Conservation (phyloP, 2,113 vertebrate genomes). For the Myrmophylax atrothorax region DNA sequence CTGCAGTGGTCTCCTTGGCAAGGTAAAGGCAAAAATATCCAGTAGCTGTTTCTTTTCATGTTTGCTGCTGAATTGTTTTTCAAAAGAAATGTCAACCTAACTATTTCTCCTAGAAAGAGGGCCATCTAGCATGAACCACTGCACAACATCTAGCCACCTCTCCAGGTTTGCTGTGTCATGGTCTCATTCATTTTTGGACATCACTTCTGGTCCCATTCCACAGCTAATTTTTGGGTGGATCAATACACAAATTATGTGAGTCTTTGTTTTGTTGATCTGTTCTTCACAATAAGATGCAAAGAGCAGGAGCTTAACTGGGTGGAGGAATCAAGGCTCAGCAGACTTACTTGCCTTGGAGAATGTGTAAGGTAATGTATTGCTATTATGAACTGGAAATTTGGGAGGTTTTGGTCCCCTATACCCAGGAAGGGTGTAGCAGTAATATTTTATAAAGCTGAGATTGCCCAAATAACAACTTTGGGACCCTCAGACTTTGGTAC, state of each 20-base stretch:
- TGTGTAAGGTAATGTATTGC: not conserved
- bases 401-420: not conserved
- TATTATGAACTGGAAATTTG: not conserved
- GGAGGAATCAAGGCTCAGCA: not conserved
- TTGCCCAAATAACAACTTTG: not conserved
- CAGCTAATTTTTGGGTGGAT: not conserved
- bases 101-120: not conserved
- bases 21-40: not conserved
- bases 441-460: not conserved
- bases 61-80: not conserved
- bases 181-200: not conserved
- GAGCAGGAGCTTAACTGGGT: not conserved
- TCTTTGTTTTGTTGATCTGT: not conserved
- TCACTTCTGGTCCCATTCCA: not conserved
- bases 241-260: fast-evolving
- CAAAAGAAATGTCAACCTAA: not conserved
- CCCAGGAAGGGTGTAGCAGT: not conserved
- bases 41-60: not conserved
- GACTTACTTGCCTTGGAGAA: not conserved
- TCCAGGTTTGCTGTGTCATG: not conserved
- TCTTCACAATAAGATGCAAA: not conserved
- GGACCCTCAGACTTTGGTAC: not conserved
- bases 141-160: not conserved
- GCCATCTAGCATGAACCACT: not conserved
- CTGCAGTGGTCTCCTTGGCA: not conserved